Base-by-base conservation (phyloP, 2,888 invertebrate species). In the Caenorhabditis macrosperma region DNA sequence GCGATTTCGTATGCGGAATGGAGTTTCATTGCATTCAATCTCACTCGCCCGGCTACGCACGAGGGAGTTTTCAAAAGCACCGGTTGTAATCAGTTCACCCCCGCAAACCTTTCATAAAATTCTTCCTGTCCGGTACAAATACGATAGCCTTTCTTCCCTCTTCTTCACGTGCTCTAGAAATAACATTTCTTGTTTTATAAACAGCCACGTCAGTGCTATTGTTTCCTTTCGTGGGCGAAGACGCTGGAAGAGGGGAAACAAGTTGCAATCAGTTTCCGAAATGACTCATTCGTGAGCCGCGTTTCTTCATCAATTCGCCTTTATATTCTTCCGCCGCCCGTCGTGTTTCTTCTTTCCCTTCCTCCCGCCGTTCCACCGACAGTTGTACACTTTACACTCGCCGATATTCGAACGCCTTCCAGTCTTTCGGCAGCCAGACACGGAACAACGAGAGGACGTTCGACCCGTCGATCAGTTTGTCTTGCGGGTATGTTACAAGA, bases 401-500 rank as follows among this genome's bases (percentile, higher is more conserved):
- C n/a, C n/a, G n/a, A n/a, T n/a, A 35, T 35, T 20, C 24, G 5
- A 24, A 22, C 41, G 7, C 22, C 22, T 30, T n/a, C 28, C 6
- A 54, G 2, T 20, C 1, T n/a, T 52, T 54, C 54, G 6, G 9
- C 12, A 1, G 5, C 12, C 28, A 15, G n/a, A 28, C 54, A 54
- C 33, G 54, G 54, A 54, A 54, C 30, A 52, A 28, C 30, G 30
- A 52, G 15, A 24, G 52, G 17, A 15, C 33, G 3, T 10, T 9
- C 17, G 9, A 4, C 28, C 20, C 17, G 33, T 54, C 54, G 24
- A 48, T 33, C 30, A 17, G 54, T 54, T 54, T 54, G 33, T 54
- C 54, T 30, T 33, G 26, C 33, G 54, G 54, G 33, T 33, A 33
- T 30, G 33, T 54, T 54, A 33, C 54, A 54, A 54, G 54, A 33